phyloP scores from a whole-genome alignment of 2,888 invertebrate species.

The Stenurella melanura region DNA sequence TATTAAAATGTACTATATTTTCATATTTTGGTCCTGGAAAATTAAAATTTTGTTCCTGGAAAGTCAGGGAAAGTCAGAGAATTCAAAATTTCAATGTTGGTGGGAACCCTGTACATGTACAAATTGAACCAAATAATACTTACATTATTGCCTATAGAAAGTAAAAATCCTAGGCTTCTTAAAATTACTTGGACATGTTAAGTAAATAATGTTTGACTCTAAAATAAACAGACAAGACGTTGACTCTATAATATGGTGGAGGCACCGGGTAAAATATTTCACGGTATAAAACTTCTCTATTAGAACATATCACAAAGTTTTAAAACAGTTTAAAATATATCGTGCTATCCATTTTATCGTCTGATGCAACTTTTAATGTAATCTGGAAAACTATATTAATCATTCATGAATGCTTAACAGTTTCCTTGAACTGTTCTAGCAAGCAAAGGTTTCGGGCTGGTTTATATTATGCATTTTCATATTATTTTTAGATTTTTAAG shows the following conservation, averaged over 20 bases:
- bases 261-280: conserved; percentile 14
- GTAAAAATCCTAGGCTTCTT: too few species aligned
- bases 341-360: conserved; percentile 15
- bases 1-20: too few species aligned
- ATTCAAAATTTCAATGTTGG: too few species aligned
- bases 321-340: conserved; percentile 9
- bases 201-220: too few species aligned
- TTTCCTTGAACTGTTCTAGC: background rate
- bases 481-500: too few species aligned
- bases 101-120: too few species aligned
- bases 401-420: conserved; percentile 30
- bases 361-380: conserved; percentile 20
- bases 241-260: background rate
- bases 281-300: background rate
- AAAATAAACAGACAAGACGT: background rate
- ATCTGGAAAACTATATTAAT: conserved; percentile 31
- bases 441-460: background rate
- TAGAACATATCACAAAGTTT: conserved; percentile 22
- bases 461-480: background rate
- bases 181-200: too few species aligned
- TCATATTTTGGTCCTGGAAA: too few species aligned
- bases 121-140: too few species aligned
- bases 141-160: too few species aligned
- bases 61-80: too few species aligned
- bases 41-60: too few species aligned